Percentiles rank a stretch among this genome's conserved stretches.
These are phyloP conservation scores for Anticlea derivata DNA, from an alignment of 2,888 invertebrate species.

Conservation along the genomic window DNA sequence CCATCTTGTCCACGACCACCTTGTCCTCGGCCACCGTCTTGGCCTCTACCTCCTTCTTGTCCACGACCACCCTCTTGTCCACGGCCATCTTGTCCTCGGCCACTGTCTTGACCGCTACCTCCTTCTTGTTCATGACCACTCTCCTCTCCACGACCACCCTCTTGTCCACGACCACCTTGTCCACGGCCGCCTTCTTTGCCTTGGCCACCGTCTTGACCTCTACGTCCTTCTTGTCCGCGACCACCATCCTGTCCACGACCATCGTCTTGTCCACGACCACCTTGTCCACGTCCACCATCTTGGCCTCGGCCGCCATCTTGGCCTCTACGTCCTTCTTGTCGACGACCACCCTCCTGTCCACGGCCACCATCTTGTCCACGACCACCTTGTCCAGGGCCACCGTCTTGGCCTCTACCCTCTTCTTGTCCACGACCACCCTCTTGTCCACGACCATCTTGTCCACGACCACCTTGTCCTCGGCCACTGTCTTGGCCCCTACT, in stretches of 20 bases:
- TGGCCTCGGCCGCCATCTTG: neutral
- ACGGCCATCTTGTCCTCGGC: neutral
- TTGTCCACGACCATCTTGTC: neutral
- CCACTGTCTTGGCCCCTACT: neutral
- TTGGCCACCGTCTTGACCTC: neutral
- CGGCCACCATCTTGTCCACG: neutral
- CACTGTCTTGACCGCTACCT: neutral
- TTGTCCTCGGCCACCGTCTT: neutral
- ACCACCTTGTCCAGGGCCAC: neutral
- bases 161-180: neutral
- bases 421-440: neutral
- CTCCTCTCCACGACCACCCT: neutral
- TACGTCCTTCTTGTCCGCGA: neutral
- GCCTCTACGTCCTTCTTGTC: neutral
- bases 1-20: neutral
- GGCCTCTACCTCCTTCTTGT: neutral
- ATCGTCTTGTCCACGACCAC: neutral
- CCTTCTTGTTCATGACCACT: neutral
- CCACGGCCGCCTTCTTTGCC: neutral
- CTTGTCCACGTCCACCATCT: neutral
- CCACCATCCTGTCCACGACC: neutral
- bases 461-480: neutral
- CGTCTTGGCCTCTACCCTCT: neutral
- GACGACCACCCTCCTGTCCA: constrained; percentile 1
- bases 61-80: neutral